A percentile compares a stretch with the other conserved stretches of the same genome.
Evolutionary conservation across 2,888 invertebrate genomes (phyloP).

Genomic region (Mesoligia furuncula): DNA sequence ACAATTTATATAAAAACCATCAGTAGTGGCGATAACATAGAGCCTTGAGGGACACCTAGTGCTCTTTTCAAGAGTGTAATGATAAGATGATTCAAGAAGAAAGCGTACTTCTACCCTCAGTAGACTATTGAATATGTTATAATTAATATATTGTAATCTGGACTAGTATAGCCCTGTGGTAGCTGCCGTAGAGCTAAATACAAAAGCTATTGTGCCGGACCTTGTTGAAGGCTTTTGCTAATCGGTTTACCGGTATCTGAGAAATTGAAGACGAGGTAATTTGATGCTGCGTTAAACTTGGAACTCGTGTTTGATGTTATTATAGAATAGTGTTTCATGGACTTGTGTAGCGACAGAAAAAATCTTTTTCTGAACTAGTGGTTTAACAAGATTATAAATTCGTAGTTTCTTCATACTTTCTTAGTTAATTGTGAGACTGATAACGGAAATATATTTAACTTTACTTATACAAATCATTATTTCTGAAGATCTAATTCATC

Average conservation of each 20-base stretch:
- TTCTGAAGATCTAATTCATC: constrained; percentile 7
- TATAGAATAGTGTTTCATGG: neutral
- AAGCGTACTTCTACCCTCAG: neutral
- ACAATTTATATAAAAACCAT: neutral
- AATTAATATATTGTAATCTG: neutral
- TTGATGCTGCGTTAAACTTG: neutral
- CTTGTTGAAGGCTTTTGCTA: neutral
- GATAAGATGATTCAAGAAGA: neutral
- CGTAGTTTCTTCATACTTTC: neutral
- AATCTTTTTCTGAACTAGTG: neutral
- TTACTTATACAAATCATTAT: neutral
- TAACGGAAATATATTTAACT: neutral
- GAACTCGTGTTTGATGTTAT: no score
- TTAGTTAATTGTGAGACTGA: neutral
- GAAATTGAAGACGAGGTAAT: neutral
- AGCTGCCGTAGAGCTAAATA: neutral
- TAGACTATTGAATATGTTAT: neutral
- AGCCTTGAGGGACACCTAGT: constrained; percentile 33
- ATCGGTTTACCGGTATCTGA: neutral
- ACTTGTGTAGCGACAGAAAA: neutral
- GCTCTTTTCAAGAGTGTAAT: neutral
- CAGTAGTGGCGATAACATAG: constrained; percentile 1
- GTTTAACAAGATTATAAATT: constrained; percentile 1
- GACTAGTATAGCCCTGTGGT: neutral
- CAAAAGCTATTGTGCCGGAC: neutral